Conservation (phyloP, 2,888 invertebrate species). For the Pseudococcus viburni region DNA sequence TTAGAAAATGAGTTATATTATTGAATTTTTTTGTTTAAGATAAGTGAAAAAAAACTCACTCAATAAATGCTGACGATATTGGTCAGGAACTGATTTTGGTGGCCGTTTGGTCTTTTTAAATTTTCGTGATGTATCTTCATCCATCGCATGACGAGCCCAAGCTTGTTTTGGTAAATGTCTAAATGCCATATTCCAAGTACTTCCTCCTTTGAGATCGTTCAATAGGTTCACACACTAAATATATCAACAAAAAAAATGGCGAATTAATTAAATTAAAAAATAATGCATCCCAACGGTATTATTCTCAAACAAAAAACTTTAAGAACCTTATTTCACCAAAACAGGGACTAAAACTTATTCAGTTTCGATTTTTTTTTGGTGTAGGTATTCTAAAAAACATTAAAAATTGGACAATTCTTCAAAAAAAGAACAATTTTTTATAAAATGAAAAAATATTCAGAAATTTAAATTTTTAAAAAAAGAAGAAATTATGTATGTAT, state of each 20-base stretch:
- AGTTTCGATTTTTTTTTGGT: too few relatives aligned
- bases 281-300: too few relatives aligned
- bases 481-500: too few relatives aligned
- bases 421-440: too few relatives aligned
- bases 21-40: too few relatives aligned
- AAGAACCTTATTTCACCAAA: too few relatives aligned
- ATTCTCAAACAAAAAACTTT: background rate
- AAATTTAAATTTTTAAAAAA: too few relatives aligned
- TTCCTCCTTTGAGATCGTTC: slow-evolving; percentile 21
- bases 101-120: background rate
- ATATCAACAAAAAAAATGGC: background rate
- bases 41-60: background rate
- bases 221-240: slow-evolving; percentile 11
- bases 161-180: background rate
- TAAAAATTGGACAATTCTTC: too few relatives aligned
- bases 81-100: background rate
- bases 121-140: background rate
- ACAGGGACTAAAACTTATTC: too few relatives aligned
- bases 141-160: background rate
- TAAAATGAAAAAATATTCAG: too few relatives aligned
- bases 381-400: too few relatives aligned
- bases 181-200: background rate
- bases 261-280: background rate
- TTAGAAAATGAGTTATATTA: too few relatives aligned
- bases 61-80: background rate